A percentile compares a stretch with the other conserved stretches of the same genome.
Conservation (phyloP, 2,113 vertebrate species). For the Gavialis gangeticus region DNA sequence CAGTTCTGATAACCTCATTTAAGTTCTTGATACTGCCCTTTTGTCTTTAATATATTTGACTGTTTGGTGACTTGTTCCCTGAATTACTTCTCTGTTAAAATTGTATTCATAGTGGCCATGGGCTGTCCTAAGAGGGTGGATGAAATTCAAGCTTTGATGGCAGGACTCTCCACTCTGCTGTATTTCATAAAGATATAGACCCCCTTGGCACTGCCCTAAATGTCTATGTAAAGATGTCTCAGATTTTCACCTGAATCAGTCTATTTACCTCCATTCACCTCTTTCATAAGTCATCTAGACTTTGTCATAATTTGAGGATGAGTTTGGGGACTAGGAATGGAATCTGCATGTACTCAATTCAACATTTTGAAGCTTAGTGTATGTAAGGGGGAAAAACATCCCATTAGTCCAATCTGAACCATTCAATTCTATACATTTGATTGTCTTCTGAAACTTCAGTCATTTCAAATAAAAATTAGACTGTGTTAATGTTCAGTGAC, state of each 20-base stretch:
- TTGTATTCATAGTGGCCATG: background rate
- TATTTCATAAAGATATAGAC: no score
- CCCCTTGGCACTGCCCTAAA: no score
- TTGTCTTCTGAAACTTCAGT: background rate
- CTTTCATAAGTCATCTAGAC: no score
- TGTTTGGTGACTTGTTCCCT: no score
- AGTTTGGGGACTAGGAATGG: background rate
- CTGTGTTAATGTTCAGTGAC: background rate
- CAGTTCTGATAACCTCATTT: no score
- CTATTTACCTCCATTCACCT: no score
- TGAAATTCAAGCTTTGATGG: background rate
- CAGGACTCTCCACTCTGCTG: background rate
- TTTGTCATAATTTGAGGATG: no score
- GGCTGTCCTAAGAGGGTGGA: background rate
- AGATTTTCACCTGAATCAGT: no score
- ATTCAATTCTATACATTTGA: background rate
- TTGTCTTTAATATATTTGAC: no score
- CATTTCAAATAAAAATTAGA: background rate
- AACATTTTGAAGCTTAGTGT: background rate
- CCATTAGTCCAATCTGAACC: background rate
- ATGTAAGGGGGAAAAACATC: background rate
- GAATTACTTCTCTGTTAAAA: no score
- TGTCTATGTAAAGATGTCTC: no score
- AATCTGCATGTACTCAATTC: background rate
- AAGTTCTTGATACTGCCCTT: no score